These are phyloP conservation scores for Tinea semifulvella DNA, from an alignment of 2,888 invertebrate genomes.

Conservation along the genomic window DNA sequence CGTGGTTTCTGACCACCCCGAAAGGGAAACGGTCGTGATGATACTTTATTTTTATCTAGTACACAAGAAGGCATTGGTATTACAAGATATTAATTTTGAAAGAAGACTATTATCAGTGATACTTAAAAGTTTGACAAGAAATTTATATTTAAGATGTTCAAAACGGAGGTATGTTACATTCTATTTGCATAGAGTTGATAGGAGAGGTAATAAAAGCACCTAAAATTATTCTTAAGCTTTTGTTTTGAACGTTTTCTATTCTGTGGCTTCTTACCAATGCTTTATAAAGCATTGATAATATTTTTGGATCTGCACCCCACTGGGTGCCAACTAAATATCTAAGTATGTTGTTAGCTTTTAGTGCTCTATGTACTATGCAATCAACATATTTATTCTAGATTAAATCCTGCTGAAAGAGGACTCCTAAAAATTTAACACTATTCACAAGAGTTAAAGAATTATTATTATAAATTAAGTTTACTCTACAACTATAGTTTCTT, in stretches of 20 bases:
- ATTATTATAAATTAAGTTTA: background rate
- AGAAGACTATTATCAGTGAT: background rate
- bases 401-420: background rate
- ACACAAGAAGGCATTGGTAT: background rate
- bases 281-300: constrained; percentile 9
- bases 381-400: constrained; percentile 3
- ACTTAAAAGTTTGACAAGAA: background rate
- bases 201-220: background rate
- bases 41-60: too few relatives aligned
- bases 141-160: background rate
- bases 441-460: background rate
- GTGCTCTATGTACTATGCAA: background rate
- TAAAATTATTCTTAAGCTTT: constrained; percentile 1
- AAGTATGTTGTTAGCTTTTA: constrained; percentile 2
- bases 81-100: background rate
- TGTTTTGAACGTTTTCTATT: constrained; percentile 4
- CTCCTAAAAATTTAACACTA: background rate
- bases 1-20: too few relatives aligned
- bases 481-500: background rate
- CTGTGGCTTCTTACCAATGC: constrained; percentile 4
- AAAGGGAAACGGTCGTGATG: too few relatives aligned
- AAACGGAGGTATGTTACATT: constrained; percentile 1
- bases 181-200: constrained; percentile 6
- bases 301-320: constrained; percentile 13
- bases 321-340: constrained; percentile 1